Evolutionary conservation across 2,113 vertebrate species (phyloP).

Genomic region (Chelonoidis abingdonii): DNA sequence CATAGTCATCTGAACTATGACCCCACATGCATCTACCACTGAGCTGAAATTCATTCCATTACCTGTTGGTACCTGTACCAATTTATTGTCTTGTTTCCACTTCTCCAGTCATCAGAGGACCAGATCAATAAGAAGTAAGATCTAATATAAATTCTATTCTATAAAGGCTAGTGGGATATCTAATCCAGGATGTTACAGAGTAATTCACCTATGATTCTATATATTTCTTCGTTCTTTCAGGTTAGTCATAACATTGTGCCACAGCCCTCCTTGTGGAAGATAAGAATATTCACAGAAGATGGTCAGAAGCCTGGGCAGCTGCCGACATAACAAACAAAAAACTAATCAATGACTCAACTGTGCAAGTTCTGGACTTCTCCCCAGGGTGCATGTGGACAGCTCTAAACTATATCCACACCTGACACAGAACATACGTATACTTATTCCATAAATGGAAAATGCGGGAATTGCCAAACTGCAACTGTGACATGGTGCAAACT

Average conservation of each 20-base stretch:
- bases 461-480: background rate
- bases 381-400: background rate
- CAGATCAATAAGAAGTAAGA: background rate
- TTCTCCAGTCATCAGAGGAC: background rate
- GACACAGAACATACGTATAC: background rate
- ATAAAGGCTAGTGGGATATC: background rate
- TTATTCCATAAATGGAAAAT: background rate
- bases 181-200: background rate
- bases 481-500: background rate
- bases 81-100: too few species aligned
- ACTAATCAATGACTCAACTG: background rate
- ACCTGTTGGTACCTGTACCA: too few species aligned
- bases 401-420: background rate
- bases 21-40: background rate
- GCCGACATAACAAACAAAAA: background rate
- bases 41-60: background rate
- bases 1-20: constrained; percentile 47
- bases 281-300: background rate
- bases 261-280: background rate
- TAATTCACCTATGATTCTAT: background rate
- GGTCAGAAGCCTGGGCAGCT: background rate
- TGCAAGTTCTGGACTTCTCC: background rate
- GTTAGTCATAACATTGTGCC: background rate
- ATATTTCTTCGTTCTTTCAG: background rate
- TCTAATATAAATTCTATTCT: background rate